Evolutionary conservation across 2,797 vertebrate genomes (phyloP), one percentile per base, ranked within the genome.

Genomic region (Coendou prehensilis): DNA sequence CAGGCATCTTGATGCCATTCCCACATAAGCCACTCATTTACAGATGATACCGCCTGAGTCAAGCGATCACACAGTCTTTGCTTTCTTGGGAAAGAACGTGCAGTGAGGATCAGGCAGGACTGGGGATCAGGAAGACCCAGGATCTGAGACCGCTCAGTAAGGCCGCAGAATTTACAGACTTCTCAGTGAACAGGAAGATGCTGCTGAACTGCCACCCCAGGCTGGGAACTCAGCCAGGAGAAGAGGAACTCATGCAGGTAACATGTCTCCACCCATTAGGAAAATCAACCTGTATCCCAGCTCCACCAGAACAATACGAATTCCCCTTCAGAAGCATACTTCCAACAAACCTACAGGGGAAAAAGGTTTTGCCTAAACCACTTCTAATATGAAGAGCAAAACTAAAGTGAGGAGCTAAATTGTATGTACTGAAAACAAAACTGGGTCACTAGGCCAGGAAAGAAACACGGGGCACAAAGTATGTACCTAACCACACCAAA

Each of bases 301-400:
- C 54, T 67, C 78, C 15, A 52, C 10, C 11, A 67, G 57, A 63
- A 50, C 83, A 64, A 82, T 47, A 78, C n/a, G 54, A 79, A 56
- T 59, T 88, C 67, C 64, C 14, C 28, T 89, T 92, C 30, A 73
- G 75, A 26, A 76, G 57, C 47, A n/a, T 2, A 73, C 10, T 33
- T 33, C 47, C 76, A 87, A 80, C 23, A 93, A 87, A 87, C 64
- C 85, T 45, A 15, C 47, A 11, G 1, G 4, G 30, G 73, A 17
- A 80, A 81, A 86, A 52, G 57, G 73, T 33, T 95, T 75, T 50
- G 30, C 54, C 79, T 78, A 82, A 96, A 23, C 47, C 15, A 18
- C 47, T 50, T 50, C 9, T 82, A 80, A 81, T 23, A 79, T 4
- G 45, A 86, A 96, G 33, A 94, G 50, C n/a, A 93, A 94, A 87